Base-by-base conservation (phyloP, 1,140 invertebrate genomes). In the Calliopsis andreniformis region DNA sequence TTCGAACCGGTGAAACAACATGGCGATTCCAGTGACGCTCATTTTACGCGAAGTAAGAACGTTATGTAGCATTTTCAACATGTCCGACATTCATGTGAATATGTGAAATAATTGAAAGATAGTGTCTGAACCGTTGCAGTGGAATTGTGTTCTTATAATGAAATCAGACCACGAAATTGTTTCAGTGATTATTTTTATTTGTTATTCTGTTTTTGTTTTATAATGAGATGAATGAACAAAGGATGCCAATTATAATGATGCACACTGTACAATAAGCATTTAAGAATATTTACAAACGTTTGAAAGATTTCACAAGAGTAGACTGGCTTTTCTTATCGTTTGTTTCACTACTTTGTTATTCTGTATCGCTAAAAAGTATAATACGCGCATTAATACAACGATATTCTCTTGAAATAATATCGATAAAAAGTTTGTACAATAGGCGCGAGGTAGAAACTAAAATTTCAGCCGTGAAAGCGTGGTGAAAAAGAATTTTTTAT, bases 221-320 rank as follows among this genome's bases (percentile, higher is more conserved):
- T 73, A 73, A 75, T 43, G 56, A 51, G 55, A 76, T 66, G 32
- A 69, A 30, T 53, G 70, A 83, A 83, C 76, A 83, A 83, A 83
- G 76, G 58, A 82, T 80, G 59, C 67, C 80, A 83, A 71, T 79
- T 83, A 71, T 76, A 75, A n/a, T 35, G 62, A 83, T 71, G 77
- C 80, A 83, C 70, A 83, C 49, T 68, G 66, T 83, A 83, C 70
- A 78, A 58, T 66, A 83, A 83, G 80, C 72, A 71, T 75, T 75
- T 55, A 79, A 83, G 61, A 70, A 76, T 83, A 83, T 83, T 76
- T 83, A 83, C 76, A 83, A 71, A 79, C 39, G 30, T n/a, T 35
- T 30, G 77, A 53, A 69, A 76, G 58, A 63, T 62, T 61, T 66
- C 64, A 28, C 32, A 59, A 59, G n/a, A 35, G 23, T 58, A 51